phyloP scores from a whole-genome alignment of 2,113 vertebrate species.

The Perca flavescens region DNA sequence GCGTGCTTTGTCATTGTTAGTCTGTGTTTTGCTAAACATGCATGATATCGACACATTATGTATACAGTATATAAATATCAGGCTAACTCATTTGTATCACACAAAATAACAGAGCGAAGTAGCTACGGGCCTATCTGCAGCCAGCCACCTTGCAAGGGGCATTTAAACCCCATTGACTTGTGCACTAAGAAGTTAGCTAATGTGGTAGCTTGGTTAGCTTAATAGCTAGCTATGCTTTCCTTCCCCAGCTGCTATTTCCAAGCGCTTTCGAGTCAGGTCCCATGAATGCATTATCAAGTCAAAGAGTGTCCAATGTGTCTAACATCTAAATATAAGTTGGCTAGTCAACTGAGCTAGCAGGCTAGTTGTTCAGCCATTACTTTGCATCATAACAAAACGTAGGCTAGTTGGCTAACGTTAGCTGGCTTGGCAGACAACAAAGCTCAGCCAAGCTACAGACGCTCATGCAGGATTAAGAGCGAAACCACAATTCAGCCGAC shows the following conservation, averaged over 20 bases:
- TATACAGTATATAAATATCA: not conserved
- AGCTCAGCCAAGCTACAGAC: conserved; percentile 43
- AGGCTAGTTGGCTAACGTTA: conserved; percentile 73
- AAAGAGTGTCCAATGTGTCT: no score
- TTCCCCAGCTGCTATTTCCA: not conserved
- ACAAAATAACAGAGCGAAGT: conserved; percentile 27
- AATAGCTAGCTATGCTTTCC: conserved; percentile 8
- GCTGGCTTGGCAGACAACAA: conserved; percentile 71
- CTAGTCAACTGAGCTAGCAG: conserved; percentile 30
- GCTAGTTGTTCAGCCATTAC: conserved; percentile 67
- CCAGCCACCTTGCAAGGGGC: conserved; percentile 73
- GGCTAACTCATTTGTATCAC: not conserved
- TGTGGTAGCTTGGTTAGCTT: conserved; percentile 51
- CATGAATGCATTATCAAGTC: not conserved
- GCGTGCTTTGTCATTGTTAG: not conserved
- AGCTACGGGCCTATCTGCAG: conserved; percentile 67
- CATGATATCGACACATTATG: not conserved
- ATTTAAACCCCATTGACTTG: conserved; percentile 77
- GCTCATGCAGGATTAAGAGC: not conserved
- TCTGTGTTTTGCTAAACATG: not conserved
- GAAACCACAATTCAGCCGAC: not conserved
- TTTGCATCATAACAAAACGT: conserved; percentile 80
- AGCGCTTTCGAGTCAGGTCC: not conserved
- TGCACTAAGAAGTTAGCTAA: conserved; percentile 63
- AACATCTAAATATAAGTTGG: not conserved